Evolutionary conservation across 2,797 vertebrate species (phyloP).

Genomic region (Melanotaenia boesemani): DNA sequence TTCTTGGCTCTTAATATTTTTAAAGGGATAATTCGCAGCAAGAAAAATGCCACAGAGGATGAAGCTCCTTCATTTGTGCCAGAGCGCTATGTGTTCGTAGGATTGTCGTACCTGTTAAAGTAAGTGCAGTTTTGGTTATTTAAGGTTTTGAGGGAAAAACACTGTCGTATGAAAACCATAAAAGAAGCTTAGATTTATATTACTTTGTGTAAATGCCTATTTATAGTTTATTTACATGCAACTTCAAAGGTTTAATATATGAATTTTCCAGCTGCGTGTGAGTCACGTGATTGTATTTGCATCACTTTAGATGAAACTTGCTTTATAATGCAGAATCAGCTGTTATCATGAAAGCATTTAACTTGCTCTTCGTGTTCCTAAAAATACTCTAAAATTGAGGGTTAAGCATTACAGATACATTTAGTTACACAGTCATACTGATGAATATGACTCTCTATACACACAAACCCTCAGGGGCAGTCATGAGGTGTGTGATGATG

Average conservation of each 20-base stretch:
- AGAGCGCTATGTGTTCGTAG: constrained; percentile 69
- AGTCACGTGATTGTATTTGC: neutral
- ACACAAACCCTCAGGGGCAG: constrained; percentile 82
- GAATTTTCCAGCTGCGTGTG: neutral
- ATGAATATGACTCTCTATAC: neutral
- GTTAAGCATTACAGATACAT: neutral
- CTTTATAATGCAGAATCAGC: neutral
- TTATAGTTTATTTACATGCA: neutral
- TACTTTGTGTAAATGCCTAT: neutral
- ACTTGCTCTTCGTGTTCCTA: neutral
- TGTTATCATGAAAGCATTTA: neutral
- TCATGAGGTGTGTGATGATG: constrained; percentile 86
- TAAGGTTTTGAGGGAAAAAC: neutral
- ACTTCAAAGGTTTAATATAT: too few relatives aligned
- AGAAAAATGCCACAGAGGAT: constrained; percentile 53
- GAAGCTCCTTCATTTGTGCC: constrained; percentile 68
- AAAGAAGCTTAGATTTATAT: neutral
- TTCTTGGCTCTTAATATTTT: neutral
- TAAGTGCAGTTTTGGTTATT: constrained; percentile 56
- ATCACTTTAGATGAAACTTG: neutral
- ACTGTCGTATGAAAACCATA: neutral
- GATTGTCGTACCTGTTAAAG: constrained; percentile 71
- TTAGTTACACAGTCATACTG: neutral
- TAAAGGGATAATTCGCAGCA: constrained; percentile 85
- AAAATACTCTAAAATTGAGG: neutral